These are phyloP conservation scores for Apantesis nais DNA, from an alignment of 2,888 invertebrate genomes.

Conservation along the genomic window DNA sequence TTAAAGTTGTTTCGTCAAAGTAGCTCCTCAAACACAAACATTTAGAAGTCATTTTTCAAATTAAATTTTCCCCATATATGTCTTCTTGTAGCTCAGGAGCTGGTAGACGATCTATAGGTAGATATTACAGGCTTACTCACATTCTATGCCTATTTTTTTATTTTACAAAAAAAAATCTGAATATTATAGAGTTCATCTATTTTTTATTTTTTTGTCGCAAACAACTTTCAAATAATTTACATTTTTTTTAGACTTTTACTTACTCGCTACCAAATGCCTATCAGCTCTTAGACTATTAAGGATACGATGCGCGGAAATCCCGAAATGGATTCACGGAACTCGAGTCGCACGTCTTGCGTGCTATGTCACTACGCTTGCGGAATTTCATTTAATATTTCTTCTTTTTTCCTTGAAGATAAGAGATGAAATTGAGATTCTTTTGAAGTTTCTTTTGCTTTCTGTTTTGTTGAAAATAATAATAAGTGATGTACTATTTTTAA, in stretches of 20 bases:
- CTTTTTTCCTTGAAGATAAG: conserved; percentile 28
- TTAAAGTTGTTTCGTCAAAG: conserved; percentile 16
- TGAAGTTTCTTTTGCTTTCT: neutral
- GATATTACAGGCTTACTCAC: neutral
- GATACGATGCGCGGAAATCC: conserved; percentile 50
- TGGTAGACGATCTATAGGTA: neutral
- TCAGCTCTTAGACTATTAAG: conserved; percentile 26
- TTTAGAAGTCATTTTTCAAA: conserved; percentile 61
- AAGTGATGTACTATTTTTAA: neutral
- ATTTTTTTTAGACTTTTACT: neutral
- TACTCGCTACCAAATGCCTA: neutral
- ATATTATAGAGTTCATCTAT: too few relatives aligned
- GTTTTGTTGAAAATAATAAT: neutral
- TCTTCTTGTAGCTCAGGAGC: conserved; percentile 23
- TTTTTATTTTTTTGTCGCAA: too few relatives aligned
- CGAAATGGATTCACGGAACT: conserved; percentile 51
- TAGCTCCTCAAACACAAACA: conserved; percentile 13
- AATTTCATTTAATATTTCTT: conserved; percentile 54
- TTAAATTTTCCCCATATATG: conserved; percentile 65
- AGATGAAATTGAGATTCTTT: conserved; percentile 26
- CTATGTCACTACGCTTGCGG: conserved; percentile 40
- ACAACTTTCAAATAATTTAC: neutral
- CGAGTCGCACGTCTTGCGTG: conserved; percentile 36
- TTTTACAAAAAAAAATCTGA: too few relatives aligned
- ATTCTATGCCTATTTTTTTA: too few relatives aligned